A percentile compares a stretch with the other conserved stretches of the same genome.
Conservation (phyloP, 2,797 vertebrate species). For the Chaenodraco wilsoni region DNA sequence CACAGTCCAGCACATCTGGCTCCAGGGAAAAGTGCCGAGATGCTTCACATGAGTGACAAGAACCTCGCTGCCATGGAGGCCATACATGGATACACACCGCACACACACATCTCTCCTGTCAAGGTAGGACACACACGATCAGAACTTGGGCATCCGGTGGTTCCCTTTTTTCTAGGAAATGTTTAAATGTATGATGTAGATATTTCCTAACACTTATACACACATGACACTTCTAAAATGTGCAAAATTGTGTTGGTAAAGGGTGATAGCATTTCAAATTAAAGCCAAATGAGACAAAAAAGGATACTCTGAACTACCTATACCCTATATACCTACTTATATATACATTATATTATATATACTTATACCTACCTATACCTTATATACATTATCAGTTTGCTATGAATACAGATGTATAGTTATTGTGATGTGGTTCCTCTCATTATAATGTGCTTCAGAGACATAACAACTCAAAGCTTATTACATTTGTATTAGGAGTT, state of each 20-base stretch:
- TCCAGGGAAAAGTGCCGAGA: conserved; percentile 93
- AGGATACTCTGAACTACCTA: not conserved
- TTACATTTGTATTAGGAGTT: conserved; percentile 14
- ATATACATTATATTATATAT: no score
- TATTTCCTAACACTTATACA: no score
- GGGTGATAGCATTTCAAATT: not conserved
- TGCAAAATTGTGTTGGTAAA: not conserved
- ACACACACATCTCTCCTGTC: conserved; percentile 93
- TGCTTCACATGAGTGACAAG: conserved; percentile 93
- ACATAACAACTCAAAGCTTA: conserved; percentile 16
- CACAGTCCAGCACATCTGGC: conserved; percentile 95
- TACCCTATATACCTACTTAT: no score
- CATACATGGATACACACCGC: conserved; percentile 90
- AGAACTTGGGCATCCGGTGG: no score
- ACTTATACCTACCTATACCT: no score
- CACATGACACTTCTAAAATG: conserved; percentile 2
- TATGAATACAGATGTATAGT: conserved; percentile 13
- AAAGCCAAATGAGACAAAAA: not conserved
- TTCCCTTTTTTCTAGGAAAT: no score
- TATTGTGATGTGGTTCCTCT: conserved; percentile 7
- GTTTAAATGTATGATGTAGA: no score
- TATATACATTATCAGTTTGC: not conserved
- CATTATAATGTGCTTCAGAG: conserved; percentile 11
- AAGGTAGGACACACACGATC: conserved; percentile 82
- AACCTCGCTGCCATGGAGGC: conserved; percentile 92